Evolutionary conservation across 2,888 invertebrate genomes (phyloP).

Genomic region (Callimorpha dominula): DNA sequence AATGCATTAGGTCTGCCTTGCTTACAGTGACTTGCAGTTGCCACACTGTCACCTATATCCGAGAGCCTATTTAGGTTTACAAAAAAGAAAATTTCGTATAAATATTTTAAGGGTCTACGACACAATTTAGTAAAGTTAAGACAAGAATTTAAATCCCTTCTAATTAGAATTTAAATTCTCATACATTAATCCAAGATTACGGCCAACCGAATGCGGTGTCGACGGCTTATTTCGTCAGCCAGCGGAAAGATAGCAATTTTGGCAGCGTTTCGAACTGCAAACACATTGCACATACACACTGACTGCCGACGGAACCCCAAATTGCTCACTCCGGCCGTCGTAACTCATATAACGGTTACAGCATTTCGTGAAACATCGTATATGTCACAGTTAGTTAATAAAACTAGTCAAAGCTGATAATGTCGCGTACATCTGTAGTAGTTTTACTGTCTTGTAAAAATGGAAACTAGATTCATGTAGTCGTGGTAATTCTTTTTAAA

Average conservation of each 20-base stretch:
- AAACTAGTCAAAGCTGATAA: constrained; percentile 28
- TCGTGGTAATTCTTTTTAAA: neutral
- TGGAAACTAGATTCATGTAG: too few relatives aligned
- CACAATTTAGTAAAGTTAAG: neutral
- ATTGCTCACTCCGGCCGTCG: constrained; percentile 72
- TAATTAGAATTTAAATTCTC: constrained; percentile 34
- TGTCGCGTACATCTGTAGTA: neutral
- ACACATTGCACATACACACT: constrained; percentile 64
- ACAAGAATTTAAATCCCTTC: constrained; percentile 16
- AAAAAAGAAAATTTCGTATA: too few relatives aligned
- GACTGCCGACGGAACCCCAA: constrained; percentile 75
- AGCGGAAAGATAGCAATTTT: constrained; percentile 80
- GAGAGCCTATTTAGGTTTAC: neutral
- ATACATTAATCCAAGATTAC: constrained; percentile 59
- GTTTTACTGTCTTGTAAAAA: too few relatives aligned
- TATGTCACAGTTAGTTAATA: constrained; percentile 54
- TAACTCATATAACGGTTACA: constrained; percentile 76
- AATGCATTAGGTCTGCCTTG: too few relatives aligned
- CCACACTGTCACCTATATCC: neutral
- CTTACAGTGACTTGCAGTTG: too few relatives aligned
- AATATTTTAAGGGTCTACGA: too few relatives aligned
- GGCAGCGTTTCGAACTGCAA: constrained; percentile 70
- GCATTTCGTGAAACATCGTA: constrained; percentile 63
- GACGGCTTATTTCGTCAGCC: constrained; percentile 53
- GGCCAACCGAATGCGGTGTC: constrained; percentile 46